phyloP scores from a whole-genome alignment of 1,140 invertebrate genomes.

The Leguminivora glycinivorella region DNA sequence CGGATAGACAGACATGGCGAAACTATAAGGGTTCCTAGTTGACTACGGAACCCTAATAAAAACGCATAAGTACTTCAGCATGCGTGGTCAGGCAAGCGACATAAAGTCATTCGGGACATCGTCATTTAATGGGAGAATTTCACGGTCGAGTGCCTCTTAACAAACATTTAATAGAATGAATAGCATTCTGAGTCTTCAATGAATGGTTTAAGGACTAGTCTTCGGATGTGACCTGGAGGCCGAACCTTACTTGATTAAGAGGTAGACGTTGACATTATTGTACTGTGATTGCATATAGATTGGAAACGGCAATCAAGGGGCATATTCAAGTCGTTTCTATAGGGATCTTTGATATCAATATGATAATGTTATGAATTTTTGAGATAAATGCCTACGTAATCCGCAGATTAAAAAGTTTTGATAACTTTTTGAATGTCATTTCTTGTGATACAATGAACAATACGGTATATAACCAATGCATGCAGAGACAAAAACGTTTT shows the following conservation, averaged over 20 bases:
- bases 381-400: too few species aligned
- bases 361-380: neutral
- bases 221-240: slow-evolving; percentile 41
- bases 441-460: too few species aligned
- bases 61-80: too few species aligned
- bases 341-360: neutral
- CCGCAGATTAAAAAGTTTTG: too few species aligned
- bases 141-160: slow-evolving; percentile 47
- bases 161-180: slow-evolving; percentile 36
- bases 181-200: neutral
- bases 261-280: neutral
- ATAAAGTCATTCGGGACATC: slow-evolving; percentile 44
- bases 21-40: too few species aligned
- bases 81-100: slow-evolving; percentile 31
- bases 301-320: neutral
- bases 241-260: slow-evolving; percentile 17
- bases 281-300: neutral
- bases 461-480: too few species aligned
- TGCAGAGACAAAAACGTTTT: too few species aligned
- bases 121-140: slow-evolving; percentile 55
- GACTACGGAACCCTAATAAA: too few species aligned
- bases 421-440: too few species aligned
- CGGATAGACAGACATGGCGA: too few species aligned
- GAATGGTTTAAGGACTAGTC: neutral
- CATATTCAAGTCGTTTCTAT: neutral